These are phyloP conservation scores for Naso thynnoides DNA, from an alignment of 2,797 vertebrate species.

Conservation along the genomic window DNA sequence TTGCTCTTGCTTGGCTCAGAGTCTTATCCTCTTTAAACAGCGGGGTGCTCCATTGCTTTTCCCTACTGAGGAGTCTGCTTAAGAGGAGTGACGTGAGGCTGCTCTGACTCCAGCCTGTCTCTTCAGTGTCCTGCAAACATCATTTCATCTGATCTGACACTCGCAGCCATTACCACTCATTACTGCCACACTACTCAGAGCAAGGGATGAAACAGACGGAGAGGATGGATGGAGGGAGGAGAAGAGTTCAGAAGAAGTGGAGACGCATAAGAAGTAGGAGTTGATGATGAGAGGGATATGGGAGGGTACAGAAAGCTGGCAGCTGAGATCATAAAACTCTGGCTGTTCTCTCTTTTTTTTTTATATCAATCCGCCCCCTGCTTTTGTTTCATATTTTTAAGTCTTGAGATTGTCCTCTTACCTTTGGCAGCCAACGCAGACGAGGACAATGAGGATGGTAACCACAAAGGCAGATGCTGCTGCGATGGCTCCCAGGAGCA, in stretches of 20 bases:
- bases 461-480: conserved; percentile 87
- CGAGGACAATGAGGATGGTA: conserved; percentile 85
- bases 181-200: conserved; percentile 62
- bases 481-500: conserved; percentile 86
- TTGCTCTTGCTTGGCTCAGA: conserved; percentile 60
- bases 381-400: neutral
- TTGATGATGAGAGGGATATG: conserved; percentile 49
- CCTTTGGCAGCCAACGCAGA: conserved; percentile 87
- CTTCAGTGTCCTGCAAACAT: conserved; percentile 67
- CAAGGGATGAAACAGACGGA: conserved; percentile 57
- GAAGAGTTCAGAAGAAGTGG: conserved; percentile 66
- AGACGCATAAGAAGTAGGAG: conserved; percentile 60
- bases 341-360: conserved; percentile 18
- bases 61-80: conserved; percentile 54
- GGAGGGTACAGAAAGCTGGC: conserved; percentile 39
- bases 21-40: conserved; percentile 64
- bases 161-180: conserved; percentile 75
- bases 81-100: conserved; percentile 50
- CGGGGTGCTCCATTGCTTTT: conserved; percentile 57
- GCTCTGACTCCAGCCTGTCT: conserved; percentile 61
- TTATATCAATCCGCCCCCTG: conserved; percentile 5
- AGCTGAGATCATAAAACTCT: conserved; percentile 44
- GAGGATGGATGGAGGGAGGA: conserved; percentile 49
- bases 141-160: conserved; percentile 72
- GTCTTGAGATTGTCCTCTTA: conserved; percentile 56